Percentiles rank a stretch among this genome's conserved stretches.
Evolutionary conservation across 1,140 invertebrate species (phyloP).

Genomic region (Tyrophagus putrescentiae): DNA sequence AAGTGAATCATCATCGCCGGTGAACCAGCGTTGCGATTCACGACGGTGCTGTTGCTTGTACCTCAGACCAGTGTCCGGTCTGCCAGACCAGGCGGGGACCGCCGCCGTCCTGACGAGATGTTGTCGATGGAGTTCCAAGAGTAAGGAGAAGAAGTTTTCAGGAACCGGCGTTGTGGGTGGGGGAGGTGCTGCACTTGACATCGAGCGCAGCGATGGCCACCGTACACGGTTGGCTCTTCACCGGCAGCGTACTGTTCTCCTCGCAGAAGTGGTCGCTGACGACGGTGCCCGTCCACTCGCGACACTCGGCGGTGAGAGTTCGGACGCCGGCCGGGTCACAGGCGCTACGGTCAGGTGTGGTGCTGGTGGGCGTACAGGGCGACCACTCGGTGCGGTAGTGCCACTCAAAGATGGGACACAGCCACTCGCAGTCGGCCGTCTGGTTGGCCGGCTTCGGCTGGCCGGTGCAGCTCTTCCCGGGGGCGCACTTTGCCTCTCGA

Average conservation of each 20-base stretch:
- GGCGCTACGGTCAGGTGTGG: too few relatives aligned
- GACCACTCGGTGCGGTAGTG: constrained; percentile 24
- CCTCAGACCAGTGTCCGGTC: constrained; percentile 50
- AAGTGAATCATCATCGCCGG: not conserved
- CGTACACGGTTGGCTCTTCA: not conserved
- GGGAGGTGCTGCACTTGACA: not conserved
- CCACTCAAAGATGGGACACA: constrained; percentile 19
- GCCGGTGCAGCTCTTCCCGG: not conserved
- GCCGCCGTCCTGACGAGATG: constrained; percentile 34
- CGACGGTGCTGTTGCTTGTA: too few relatives aligned
- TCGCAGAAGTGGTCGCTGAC: constrained; percentile 22
- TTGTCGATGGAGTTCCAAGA: too few relatives aligned
- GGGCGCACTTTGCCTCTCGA: constrained; percentile 35
- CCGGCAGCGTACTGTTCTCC: not conserved
- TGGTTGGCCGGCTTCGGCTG: not conserved
- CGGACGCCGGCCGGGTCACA: constrained; percentile 29
- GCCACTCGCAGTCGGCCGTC: not conserved
- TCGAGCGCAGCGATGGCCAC: not conserved
- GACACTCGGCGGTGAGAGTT: constrained; percentile 27
- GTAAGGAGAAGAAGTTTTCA: too few relatives aligned
- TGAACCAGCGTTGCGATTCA: too few relatives aligned
- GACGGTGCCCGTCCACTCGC: constrained; percentile 14
- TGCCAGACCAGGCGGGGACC: constrained; percentile 57
- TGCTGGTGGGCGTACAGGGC: too few relatives aligned
- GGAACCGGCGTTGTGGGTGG: constrained; percentile 32